Conservation (phyloP, 2,888 invertebrate species). For the Gastrophysa polygoni region DNA sequence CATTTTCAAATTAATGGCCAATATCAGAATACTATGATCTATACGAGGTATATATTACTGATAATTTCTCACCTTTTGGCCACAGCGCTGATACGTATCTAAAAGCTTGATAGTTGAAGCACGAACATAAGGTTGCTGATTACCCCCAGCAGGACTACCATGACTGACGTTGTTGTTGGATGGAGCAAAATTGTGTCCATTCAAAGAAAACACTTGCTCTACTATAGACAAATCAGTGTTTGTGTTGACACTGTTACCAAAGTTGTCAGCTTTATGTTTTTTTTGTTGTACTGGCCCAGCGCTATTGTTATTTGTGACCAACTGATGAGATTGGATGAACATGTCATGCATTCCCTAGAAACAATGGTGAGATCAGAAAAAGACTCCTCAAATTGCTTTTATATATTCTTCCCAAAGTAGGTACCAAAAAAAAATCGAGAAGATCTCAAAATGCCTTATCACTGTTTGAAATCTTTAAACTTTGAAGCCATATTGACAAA, state of each 20-base stretch:
- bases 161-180: conserved; percentile 47
- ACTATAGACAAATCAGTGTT: conserved; percentile 53
- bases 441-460: no score
- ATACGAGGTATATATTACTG: neutral
- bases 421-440: no score
- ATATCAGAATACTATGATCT: no score
- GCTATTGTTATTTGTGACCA: conserved; percentile 61
- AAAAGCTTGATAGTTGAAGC: conserved; percentile 71
- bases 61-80: conserved; percentile 63
- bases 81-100: conserved; percentile 70
- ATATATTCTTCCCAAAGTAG: no score
- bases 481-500: no score
- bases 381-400: no score
- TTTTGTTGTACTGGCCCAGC: conserved; percentile 48
- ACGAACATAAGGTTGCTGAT: conserved; percentile 66
- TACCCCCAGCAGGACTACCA: conserved; percentile 42
- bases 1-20: no score
- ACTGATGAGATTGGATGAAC: conserved; percentile 74
- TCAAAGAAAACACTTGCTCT: conserved; percentile 36
- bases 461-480: no score
- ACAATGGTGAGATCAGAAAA: conserved; percentile 44
- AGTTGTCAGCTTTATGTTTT: conserved; percentile 55
- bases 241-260: conserved; percentile 35
- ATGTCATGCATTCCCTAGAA: conserved; percentile 85
- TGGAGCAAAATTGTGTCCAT: conserved; percentile 19